A percentile compares a stretch with the other conserved stretches of the same genome.
phyloP scores from a whole-genome alignment of 2,797 vertebrate species.

The Amphiprion clarkii region DNA sequence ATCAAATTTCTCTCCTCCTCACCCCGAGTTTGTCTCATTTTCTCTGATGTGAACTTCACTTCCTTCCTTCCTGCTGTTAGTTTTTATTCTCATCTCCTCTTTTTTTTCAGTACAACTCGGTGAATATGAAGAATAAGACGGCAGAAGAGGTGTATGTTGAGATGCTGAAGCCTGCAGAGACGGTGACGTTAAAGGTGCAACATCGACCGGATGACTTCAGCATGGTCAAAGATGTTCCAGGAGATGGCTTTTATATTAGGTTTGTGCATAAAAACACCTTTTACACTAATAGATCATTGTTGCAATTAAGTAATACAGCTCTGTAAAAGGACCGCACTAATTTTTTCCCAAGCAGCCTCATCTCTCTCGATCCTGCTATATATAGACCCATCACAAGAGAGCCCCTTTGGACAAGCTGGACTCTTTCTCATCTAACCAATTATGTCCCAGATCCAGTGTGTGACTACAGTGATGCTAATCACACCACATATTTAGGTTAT shows the following conservation, averaged over 20 bases:
- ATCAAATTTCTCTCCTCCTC: constrained; percentile 15
- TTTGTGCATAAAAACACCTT: constrained; percentile 53
- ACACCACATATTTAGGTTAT: constrained; percentile 59
- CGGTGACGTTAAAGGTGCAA: constrained; percentile 91
- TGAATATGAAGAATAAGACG: constrained; percentile 92
- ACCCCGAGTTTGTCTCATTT: background rate
- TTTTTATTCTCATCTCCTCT: background rate
- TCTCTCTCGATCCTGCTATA: constrained; percentile 59
- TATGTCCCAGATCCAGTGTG: constrained; percentile 70
- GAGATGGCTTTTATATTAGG: constrained; percentile 98
- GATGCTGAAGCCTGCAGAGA: constrained; percentile 94
- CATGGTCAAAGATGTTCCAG: constrained; percentile 91
- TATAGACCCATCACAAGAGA: constrained; percentile 61
- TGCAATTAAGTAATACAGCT: constrained; percentile 6
- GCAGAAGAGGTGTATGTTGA: constrained; percentile 97
- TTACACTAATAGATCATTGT: constrained; percentile 3
- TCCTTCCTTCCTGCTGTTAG: background rate
- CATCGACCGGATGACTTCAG: constrained; percentile 92
- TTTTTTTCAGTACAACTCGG: constrained; percentile 89
- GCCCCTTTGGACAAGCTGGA: constrained; percentile 51
- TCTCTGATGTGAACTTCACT: constrained; percentile 16
- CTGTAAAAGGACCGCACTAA: constrained; percentile 30
- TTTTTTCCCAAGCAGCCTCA: constrained; percentile 45
- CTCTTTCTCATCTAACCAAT: constrained; percentile 76
- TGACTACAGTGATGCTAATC: constrained; percentile 53